Base-by-base conservation (phyloP, 2,888 invertebrate species). In the Oligia latruncula region DNA sequence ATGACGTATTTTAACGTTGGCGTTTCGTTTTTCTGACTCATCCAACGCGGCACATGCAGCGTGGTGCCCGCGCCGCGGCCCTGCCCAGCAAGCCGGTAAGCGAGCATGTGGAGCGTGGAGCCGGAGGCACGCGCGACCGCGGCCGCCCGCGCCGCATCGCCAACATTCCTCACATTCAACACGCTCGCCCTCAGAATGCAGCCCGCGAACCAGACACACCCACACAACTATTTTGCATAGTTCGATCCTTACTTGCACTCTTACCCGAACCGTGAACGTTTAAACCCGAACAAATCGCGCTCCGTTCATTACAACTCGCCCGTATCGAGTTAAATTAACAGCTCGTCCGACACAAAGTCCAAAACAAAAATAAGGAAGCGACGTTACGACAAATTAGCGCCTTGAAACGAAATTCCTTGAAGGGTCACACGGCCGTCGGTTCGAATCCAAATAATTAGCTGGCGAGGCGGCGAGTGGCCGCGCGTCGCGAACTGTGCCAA, bases 21-120 rank as follows among this genome's bases (percentile, higher is more conserved):
- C 84, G 92, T 95, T 94, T 93, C 92, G 92, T 94, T 95, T 94
- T 94, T 95, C 96, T 96, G 96, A 96, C 96, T 96, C 96, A 96
- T 96, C 95, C 96, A 95, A 95, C 93, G 93, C 94, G 93, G 93
- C 92, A 92, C 92, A 93, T 89, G 93, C 95, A 95, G 95, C 94
- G 92, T 95, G 95, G 95, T 95, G 95, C 90, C 91, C 93, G 91
- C 94, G 95, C 67, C 95, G 94, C 89, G 93, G 91, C 88, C 88
- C 93, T 84, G 88, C 92, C 81, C 95, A 94, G 83, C 94, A 91
- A 90, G 89, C 93, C 90, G 95, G 95, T 95, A 95, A 95, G 94
- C 92, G 87, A 84, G 87, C 90, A 85, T 89, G 89, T 74, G 80
- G 71, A 79, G 79, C 76, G 81, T 64, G 71, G 58, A 80, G 78